These are phyloP conservation scores for Drosophila nannoptera DNA, from an alignment of 1,140 invertebrate genomes.

Conservation along the genomic window DNA sequence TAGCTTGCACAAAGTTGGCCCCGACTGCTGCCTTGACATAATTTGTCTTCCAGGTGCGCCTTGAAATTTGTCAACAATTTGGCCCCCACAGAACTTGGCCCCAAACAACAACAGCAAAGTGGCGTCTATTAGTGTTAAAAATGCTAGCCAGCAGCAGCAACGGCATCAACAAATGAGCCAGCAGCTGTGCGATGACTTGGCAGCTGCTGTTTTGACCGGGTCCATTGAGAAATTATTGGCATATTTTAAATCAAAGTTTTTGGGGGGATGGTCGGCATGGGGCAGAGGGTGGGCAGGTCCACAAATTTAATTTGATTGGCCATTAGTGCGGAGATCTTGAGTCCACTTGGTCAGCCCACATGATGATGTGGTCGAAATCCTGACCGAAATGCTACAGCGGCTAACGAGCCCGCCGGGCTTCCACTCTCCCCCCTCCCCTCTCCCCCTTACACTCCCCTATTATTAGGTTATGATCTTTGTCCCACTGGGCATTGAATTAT, in stretches of 20 bases:
- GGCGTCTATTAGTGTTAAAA: conserved; percentile 75
- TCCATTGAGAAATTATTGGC: conserved; percentile 56
- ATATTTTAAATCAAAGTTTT: conserved; percentile 61
- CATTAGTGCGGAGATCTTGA: conserved; percentile 13
- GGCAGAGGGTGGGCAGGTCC: conserved; percentile 10
- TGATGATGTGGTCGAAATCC: conserved; percentile 36
- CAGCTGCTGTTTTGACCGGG: conserved; percentile 41
- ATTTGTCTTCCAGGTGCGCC: conserved; percentile 75
- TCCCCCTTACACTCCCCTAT: no score
- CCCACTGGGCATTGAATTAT: conserved; percentile 54
- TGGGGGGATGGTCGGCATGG: no score
- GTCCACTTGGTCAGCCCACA: conserved; percentile 25
- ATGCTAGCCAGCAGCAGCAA: conserved; percentile 40
- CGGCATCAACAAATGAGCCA: conserved; percentile 54
- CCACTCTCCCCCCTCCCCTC: background rate
- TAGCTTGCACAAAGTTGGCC: conserved; percentile 65
- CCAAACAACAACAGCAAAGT: conserved; percentile 51
- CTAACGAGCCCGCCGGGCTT: conserved; percentile 21
- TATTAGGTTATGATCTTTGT: conserved; percentile 16
- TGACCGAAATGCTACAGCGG: conserved; percentile 19
- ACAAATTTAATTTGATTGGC: conserved; percentile 50
- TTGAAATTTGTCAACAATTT: conserved; percentile 77
- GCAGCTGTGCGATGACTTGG: conserved; percentile 65
- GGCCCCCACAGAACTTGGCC: conserved; percentile 60
- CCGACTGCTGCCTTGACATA: conserved; percentile 43